These are phyloP conservation scores for Menidia menidia DNA, from an alignment of 2,797 vertebrate genomes.

Conservation along the genomic window DNA sequence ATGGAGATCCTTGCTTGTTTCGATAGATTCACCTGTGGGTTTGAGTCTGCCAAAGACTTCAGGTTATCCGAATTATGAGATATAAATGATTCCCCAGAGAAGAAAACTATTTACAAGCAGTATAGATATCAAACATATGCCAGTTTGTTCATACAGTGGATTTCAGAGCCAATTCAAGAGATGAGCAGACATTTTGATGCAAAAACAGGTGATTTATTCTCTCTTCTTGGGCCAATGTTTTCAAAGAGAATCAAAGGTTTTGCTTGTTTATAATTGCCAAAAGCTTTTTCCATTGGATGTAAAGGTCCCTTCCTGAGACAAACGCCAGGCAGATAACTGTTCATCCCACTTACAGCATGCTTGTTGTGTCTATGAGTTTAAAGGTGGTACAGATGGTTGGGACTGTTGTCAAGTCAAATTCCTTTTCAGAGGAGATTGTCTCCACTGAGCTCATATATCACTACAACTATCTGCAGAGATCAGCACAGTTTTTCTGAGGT, in stretches of 20 bases:
- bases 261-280: neutral
- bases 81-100: neutral
- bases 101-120: neutral
- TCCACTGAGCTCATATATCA: conserved; percentile 29
- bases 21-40: neutral
- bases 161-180: neutral
- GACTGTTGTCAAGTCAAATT: conserved; percentile 26
- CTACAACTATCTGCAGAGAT: conserved; percentile 20
- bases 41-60: neutral
- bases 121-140: neutral
- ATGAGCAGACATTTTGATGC: neutral
- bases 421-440: conserved; percentile 16
- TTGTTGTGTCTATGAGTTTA: neutral
- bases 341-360: too few species aligned
- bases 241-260: neutral
- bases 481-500: conserved; percentile 15
- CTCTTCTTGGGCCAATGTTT: neutral
- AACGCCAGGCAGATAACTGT: neutral
- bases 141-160: neutral
- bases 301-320: neutral
- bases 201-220: neutral
- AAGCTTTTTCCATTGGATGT: neutral
- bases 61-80: neutral
- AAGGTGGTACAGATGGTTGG: conserved; percentile 43
- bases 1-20: neutral